Conservation (phyloP, 2,797 vertebrate species). For the Falco cherrug region DNA sequence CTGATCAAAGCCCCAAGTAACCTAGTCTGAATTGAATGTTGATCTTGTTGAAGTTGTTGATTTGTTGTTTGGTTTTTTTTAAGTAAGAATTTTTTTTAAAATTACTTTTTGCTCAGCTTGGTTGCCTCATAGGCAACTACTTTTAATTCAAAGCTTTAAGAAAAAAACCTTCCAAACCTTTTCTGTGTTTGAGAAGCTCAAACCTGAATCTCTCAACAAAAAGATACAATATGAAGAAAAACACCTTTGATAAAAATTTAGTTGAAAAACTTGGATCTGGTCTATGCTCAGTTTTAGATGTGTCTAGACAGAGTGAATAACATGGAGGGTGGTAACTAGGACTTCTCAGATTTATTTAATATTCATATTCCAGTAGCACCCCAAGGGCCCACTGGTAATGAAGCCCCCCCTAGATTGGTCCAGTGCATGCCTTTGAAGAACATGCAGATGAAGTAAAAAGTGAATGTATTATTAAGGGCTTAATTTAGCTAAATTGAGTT, state of each 20-base stretch:
- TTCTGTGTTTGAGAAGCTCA: neutral
- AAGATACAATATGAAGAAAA: neutral
- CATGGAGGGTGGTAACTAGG: neutral
- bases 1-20: neutral
- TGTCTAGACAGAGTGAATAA: neutral
- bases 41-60: neutral
- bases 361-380: neutral
- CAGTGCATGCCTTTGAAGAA: slow-evolving; percentile 11
- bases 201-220: neutral
- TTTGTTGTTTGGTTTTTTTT: neutral
- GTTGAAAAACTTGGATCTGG: neutral
- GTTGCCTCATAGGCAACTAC: neutral
- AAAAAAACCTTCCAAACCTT: neutral
- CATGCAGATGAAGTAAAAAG: slow-evolving; percentile 22
- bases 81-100: neutral
- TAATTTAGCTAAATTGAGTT: slow-evolving; percentile 24
- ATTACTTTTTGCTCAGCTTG: neutral
- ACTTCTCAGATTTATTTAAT: neutral
- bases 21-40: neutral
- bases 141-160: neutral
- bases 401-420: neutral
- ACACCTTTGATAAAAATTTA: neutral
- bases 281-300: neutral
- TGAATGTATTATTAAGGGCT: slow-evolving; percentile 57
- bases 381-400: neutral